Evolutionary conservation across 2,113 vertebrate genomes (phyloP).

Genomic region (Eolophus roseicapilla): DNA sequence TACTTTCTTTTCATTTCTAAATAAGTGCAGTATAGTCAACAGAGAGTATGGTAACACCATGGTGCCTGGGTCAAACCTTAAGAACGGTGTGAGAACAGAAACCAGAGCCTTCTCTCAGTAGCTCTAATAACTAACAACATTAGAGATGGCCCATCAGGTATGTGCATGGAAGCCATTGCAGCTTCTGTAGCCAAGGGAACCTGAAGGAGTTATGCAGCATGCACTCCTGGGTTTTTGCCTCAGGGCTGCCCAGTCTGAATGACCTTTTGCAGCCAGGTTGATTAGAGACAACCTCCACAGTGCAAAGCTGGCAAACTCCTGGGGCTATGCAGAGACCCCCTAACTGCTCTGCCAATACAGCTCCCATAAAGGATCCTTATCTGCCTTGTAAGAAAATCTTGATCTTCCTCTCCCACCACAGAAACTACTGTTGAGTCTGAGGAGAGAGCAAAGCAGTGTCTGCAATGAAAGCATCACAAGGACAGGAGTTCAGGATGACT

Average conservation of each 20-base stretch:
- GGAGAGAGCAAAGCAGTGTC: background rate
- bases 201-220: background rate
- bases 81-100: background rate
- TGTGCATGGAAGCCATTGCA: background rate
- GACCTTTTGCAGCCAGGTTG: background rate
- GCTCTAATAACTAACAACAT: background rate
- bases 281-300: background rate
- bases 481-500: background rate
- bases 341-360: background rate
- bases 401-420: background rate
- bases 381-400: background rate
- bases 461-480: background rate
- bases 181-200: background rate
- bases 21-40: background rate
- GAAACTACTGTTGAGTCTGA: background rate
- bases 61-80: background rate
- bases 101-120: background rate
- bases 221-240: background rate
- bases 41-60: background rate
- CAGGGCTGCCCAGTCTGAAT: background rate
- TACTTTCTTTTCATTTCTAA: background rate
- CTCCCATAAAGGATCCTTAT: background rate
- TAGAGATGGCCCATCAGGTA: background rate
- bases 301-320: background rate
- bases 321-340: background rate